Percentiles rank a stretch among this genome's conserved stretches.
Conservation (phyloP, 2,888 invertebrate species). For the Geophilus truncorum region DNA sequence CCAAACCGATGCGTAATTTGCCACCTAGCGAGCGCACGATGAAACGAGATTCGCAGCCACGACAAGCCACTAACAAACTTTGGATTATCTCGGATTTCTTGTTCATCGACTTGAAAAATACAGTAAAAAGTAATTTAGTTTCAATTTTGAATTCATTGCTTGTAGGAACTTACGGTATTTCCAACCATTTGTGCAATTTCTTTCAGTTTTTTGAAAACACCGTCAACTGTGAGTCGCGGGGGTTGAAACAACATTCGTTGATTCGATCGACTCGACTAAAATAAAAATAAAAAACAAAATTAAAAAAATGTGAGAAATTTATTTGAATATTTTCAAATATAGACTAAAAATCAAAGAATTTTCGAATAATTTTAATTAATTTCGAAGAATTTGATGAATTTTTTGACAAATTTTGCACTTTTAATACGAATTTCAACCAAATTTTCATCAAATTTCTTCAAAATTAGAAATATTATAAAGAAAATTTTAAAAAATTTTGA, state of each 20-base stretch:
- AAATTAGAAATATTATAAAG: too few relatives aligned
- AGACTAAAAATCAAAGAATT: too few relatives aligned
- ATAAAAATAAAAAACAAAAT: conserved; percentile 31
- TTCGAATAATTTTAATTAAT: too few relatives aligned
- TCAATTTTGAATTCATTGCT: background rate
- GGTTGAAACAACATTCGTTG: conserved; percentile 87
- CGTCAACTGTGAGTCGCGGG: conserved; percentile 65
- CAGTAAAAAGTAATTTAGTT: background rate
- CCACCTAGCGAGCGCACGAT: conserved; percentile 86
- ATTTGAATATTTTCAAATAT: too few relatives aligned
- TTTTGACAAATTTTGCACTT: too few relatives aligned
- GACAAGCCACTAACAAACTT: conserved; percentile 84
- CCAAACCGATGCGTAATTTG: conserved; percentile 91
- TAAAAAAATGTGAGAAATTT: too few relatives aligned
- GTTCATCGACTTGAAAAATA: conserved; percentile 46
- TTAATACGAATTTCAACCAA: too few relatives aligned
- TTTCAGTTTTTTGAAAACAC: conserved; percentile 74
- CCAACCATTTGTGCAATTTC: conserved; percentile 85
- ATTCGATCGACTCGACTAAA: conserved; percentile 52
- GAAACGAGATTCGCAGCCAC: conserved; percentile 78
- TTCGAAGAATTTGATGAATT: too few relatives aligned
- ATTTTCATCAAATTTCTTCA: too few relatives aligned
- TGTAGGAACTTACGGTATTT: conserved; percentile 57
- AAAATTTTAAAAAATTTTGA: too few relatives aligned
- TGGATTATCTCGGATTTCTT: conserved; percentile 90